phyloP scores from a whole-genome alignment of 2,888 invertebrate species.

The Calameuta pallipes region DNA sequence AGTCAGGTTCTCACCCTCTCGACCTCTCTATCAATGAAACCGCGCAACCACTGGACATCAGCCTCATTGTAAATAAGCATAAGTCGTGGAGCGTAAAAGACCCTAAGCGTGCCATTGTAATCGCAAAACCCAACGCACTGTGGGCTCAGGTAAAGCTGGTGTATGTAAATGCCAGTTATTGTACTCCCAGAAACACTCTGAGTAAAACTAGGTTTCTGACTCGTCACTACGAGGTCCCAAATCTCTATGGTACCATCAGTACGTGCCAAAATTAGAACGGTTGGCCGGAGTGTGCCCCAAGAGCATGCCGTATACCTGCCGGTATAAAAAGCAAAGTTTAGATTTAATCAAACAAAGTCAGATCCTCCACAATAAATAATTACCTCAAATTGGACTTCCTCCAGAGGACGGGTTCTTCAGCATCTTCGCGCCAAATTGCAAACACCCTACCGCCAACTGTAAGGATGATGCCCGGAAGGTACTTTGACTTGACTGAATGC shows the following conservation, averaged over 20 bases:
- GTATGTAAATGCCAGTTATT: slow-evolving; percentile 74
- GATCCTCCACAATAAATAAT: background rate
- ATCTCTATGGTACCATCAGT: slow-evolving; percentile 82
- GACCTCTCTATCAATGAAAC: slow-evolving; percentile 51
- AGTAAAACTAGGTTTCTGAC: slow-evolving; percentile 75
- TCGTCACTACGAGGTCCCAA: slow-evolving; percentile 81
- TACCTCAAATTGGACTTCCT: slow-evolving; percentile 69
- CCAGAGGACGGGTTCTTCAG: slow-evolving; percentile 75
- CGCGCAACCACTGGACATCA: slow-evolving; percentile 61
- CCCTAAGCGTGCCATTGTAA: slow-evolving; percentile 75
- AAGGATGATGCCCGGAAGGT: slow-evolving; percentile 72
- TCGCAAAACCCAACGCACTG: slow-evolving; percentile 78
- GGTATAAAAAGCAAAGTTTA: slow-evolving; percentile 24
- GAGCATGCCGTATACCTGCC: slow-evolving; percentile 73
- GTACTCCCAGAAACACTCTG: slow-evolving; percentile 76
- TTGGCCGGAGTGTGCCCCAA: slow-evolving; percentile 84
- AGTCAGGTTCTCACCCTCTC: slow-evolving; percentile 37
- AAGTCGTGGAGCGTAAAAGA: slow-evolving; percentile 72
- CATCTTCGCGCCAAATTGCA: slow-evolving; percentile 80
- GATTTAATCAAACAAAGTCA: background rate
- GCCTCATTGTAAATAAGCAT: slow-evolving; percentile 67
- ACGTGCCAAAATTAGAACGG: slow-evolving; percentile 77
- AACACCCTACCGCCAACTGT: slow-evolving; percentile 82
- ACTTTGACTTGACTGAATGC: slow-evolving; percentile 72
- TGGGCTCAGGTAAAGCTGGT: slow-evolving; percentile 70